phyloP scores from a whole-genome alignment of 2,113 vertebrate species.

The Tylochromis polylepis region DNA sequence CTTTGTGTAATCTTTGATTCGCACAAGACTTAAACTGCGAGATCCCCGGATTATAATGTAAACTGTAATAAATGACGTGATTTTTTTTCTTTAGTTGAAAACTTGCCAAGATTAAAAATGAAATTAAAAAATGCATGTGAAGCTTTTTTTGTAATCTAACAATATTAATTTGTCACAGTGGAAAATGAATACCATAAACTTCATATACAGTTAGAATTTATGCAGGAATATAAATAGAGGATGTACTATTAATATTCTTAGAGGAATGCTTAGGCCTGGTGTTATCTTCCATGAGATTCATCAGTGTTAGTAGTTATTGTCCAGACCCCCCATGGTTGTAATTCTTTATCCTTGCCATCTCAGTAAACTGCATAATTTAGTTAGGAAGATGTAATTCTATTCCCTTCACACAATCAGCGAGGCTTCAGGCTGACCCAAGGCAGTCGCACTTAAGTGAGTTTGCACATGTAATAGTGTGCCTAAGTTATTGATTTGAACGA shows the following conservation, averaged over 20 bases:
- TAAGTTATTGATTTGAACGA: conserved; percentile 55
- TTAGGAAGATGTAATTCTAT: conserved; percentile 61
- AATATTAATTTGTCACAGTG: conserved; percentile 34
- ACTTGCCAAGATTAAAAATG: conserved; percentile 3
- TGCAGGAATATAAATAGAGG: conserved; percentile 39
- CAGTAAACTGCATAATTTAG: conserved; percentile 72
- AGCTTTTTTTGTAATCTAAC: conserved; percentile 5
- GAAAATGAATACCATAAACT: conserved; percentile 42
- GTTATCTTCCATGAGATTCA: conserved; percentile 59
- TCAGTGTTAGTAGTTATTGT: conserved; percentile 65
- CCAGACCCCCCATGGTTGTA: conserved; percentile 63
- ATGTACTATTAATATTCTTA: conserved; percentile 46
- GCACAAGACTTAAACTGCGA: not conserved
- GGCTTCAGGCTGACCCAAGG: not conserved
- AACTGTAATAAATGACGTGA: not conserved
- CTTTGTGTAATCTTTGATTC: not conserved
- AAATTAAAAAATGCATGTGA: not conserved
- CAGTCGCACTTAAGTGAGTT: conserved; percentile 34
- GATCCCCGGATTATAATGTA: not conserved
- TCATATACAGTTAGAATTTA: conserved; percentile 45
- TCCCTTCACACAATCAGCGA: conserved; percentile 36
- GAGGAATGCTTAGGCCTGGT: conserved; percentile 48
- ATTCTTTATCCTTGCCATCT: conserved; percentile 71
- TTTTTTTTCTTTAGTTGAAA: not conserved
- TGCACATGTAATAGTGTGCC: conserved; percentile 41